Evolutionary conservation across 2,888 invertebrate genomes (phyloP), one percentile per base, ranked within the genome.

Genomic region (Tenthredo scrophulariae): DNA sequence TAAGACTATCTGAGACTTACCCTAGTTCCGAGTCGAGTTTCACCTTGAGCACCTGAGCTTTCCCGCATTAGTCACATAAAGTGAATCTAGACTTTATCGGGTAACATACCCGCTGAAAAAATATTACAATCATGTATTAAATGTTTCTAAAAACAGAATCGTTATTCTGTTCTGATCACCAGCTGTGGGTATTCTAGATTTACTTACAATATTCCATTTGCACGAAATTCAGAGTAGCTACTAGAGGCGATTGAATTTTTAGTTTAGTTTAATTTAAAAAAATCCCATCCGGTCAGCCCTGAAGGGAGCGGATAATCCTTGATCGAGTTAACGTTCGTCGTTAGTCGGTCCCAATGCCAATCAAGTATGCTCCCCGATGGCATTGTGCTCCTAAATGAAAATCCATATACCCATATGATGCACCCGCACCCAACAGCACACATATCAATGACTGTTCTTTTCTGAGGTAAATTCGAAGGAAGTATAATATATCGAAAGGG

Each of bases 21-120:
- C 83, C 83, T 70, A 83, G 70, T 83, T 83, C 50, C 29, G 67
- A 83, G 80, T 80, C 62, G 58, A 58, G 80, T 58, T 62, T 80
- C 80, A 80, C 80, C 58, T 80, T 62, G 62, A 80, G 80, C 80
- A 80, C 80, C 80, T 80, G 80, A 80, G 80, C 62, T 62, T 80
- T 80, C 62, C 80, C 80, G 80, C 62, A 37, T 62, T 80, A 80
- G 62, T 37, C 22, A 40, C 62, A 58, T 62, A 15, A 62, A 58
- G 37, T 58, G 80, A 80, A 80, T 80, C 40, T 40, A 62, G 62
- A 62, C 37, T 62, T 62, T 62, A 80, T 80, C 74, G 6, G 13
- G 26, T 62, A 46, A 7, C 10, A 7, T 54, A 46, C 62, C 62
- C 18, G 62, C 15, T 40, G 15, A 9, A 13, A 62, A 80, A 62